These are phyloP conservation scores for Diabrotica balteata DNA, from an alignment of 2,888 invertebrate species.

Conservation along the genomic window DNA sequence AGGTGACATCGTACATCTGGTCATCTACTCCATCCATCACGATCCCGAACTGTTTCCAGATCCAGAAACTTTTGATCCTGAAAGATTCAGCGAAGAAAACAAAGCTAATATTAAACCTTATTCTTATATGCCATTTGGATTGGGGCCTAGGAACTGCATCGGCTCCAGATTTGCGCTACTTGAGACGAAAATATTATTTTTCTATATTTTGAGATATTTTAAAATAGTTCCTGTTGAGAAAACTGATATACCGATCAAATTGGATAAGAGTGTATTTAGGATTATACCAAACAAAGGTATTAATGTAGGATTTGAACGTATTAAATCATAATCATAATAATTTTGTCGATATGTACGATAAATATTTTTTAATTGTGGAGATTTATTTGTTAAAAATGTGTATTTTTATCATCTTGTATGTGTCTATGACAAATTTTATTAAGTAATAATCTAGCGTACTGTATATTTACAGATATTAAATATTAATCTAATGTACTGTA, in stretches of 20 bases:
- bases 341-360: no score
- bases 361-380: no score
- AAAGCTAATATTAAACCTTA: constrained; percentile 46
- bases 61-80: constrained; percentile 60
- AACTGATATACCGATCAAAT: constrained; percentile 39
- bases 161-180: constrained; percentile 44
- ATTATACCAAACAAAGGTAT: no score
- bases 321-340: no score
- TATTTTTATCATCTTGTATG: no score
- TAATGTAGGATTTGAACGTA: no score
- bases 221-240: constrained; percentile 40
- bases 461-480: no score
- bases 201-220: constrained; percentile 38
- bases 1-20: constrained; percentile 53
- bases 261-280: constrained; percentile 22
- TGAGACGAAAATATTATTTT: constrained; percentile 42
- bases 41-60: constrained; percentile 57
- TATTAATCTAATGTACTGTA: no score
- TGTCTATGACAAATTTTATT: no score
- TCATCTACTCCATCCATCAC: constrained; percentile 56
- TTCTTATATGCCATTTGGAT: constrained; percentile 44
- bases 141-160: constrained; percentile 45
- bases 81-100: constrained; percentile 54
- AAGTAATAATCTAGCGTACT: no score
- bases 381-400: no score